These are phyloP conservation scores for Drosophila merina DNA, from an alignment of 2,888 invertebrate species.

Conservation along the genomic window DNA sequence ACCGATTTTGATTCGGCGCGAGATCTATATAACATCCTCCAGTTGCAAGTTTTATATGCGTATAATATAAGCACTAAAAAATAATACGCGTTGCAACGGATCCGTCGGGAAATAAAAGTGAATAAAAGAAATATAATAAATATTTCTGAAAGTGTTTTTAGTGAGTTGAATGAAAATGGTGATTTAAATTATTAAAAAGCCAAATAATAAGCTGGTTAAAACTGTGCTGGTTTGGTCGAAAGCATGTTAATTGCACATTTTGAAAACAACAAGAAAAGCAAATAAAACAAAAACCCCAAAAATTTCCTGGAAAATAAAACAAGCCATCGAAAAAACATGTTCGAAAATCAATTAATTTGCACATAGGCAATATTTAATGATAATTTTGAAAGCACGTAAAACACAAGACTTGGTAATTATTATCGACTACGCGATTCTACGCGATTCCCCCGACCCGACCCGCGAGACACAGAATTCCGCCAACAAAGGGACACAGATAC, in stretches of 20 bases:
- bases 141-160: too few relatives aligned
- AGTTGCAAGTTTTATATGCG: conserved; percentile 17
- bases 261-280: not conserved
- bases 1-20: conserved; percentile 45
- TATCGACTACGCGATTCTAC: conserved; percentile 5
- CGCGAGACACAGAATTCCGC: conserved; percentile 7
- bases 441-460: not conserved
- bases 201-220: not conserved
- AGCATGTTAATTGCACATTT: not conserved
- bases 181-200: not conserved
- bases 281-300: conserved; percentile 14
- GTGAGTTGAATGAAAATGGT: not conserved
- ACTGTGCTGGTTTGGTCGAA: not conserved
- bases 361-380: conserved; percentile 50
- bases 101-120: conserved; percentile 1
- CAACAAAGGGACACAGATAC: conserved; percentile 40
- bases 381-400: conserved; percentile 66
- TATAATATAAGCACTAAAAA: conserved; percentile 24
- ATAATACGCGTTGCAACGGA: conserved; percentile 28
- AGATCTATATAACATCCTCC: conserved; percentile 9
- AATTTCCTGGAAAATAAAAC: conserved; percentile 19
- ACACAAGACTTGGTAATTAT: conserved; percentile 57
- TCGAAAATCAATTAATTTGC: conserved; percentile 50
- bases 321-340: conserved; percentile 15
- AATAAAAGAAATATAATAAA: too few relatives aligned